Evolutionary conservation across 2,113 vertebrate species (phyloP).

Genomic region (Pycnonotus jocosus): DNA sequence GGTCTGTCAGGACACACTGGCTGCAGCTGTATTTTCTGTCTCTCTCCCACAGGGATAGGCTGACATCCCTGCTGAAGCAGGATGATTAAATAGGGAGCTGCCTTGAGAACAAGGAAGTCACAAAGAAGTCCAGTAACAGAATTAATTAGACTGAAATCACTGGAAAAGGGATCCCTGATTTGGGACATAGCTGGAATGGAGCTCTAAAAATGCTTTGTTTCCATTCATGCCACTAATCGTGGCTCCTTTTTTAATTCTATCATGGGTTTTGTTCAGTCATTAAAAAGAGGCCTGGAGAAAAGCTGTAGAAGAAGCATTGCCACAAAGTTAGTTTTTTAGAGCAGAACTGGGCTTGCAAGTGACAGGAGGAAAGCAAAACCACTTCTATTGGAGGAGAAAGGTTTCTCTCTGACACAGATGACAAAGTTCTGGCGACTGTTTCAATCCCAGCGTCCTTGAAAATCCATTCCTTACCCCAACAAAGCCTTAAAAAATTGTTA

Average conservation of each 20-base stretch:
- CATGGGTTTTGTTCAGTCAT: background rate
- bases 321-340: background rate
- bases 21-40: background rate
- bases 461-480: background rate
- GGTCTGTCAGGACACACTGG: background rate
- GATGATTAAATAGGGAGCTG: background rate
- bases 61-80: background rate
- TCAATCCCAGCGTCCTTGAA: background rate
- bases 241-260: background rate
- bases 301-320: background rate
- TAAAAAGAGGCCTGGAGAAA: background rate
- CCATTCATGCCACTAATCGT: accelerated
- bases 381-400: background rate
- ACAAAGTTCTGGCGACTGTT: background rate
- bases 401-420: background rate
- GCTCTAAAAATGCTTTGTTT: background rate
- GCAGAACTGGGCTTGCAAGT: background rate
- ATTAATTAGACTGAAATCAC: background rate
- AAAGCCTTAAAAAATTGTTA: background rate
- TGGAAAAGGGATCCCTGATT: background rate
- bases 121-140: background rate
- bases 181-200: background rate
- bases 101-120: background rate
- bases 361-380: background rate
- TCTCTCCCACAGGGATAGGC: background rate